Evolutionary conservation across 2,888 invertebrate species (phyloP), one percentile per base, ranked within the genome.

Genomic region (Caenorhabditis drosophilae): DNA sequence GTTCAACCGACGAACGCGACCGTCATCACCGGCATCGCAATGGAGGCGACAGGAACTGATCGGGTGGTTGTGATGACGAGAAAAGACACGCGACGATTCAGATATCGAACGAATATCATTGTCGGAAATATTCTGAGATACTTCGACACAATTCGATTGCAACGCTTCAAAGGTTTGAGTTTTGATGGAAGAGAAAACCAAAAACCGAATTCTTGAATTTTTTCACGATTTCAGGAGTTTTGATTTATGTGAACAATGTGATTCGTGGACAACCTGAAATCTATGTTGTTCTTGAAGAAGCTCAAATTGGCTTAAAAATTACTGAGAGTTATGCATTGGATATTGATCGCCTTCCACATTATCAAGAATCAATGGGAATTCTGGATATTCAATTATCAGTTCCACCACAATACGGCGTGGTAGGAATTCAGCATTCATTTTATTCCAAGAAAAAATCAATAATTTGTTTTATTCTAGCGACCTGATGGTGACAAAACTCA

Each of bases 191-290:
- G 20, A 18, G 7, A 35, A 18, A 18, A 35, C 9, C n/a, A 2
- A 25, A 7, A n/a, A n/a, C n/a, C n/a, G n/a, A n/a, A 40, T 40
- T 18, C 22, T 22, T 6, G 22, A n/a, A 4, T 6, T 27, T 4
- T 16, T 22, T 20, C 50, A 20, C 23, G 16, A 18, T 70, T 45
- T 56, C 64, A 81, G n/a, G 82, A 18, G 77, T 83, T 23, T 67
- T 81, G 31, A 67, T 82, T 57, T 83, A 83, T 52, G 78, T 84
- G 22, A 81, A 83, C 74, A 80, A 83, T 54, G 82, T 83, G 11
- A 73, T 75, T 27, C 61, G 82, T 36, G 83, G 83, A 35, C 81
- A 82, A 48, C 76, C 82, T 12, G 83, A 83, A 63, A 75, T 84
- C 46, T 83, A 83, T 62, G 77, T 83, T 1, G 82, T 83, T 2